These are phyloP conservation scores for Phaenicophaeus curvirostris DNA, from an alignment of 2,797 vertebrate species.

Conservation along the genomic window DNA sequence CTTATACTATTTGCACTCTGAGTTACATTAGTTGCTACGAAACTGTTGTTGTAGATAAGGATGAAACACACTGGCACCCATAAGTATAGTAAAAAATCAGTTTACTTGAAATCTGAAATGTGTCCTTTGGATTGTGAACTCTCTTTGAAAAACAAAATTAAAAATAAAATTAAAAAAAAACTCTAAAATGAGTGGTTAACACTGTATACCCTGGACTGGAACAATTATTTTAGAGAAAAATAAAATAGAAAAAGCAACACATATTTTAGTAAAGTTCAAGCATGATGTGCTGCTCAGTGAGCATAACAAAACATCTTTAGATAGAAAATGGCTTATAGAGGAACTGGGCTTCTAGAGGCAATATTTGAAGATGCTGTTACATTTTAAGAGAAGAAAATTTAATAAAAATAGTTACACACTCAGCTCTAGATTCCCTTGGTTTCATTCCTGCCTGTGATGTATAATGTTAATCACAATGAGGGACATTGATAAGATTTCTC, in stretches of 20 bases:
- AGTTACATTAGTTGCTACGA: constrained; percentile 9
- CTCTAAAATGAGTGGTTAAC: not conserved
- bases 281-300: not conserved
- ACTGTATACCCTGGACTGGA: not conserved
- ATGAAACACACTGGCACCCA: not conserved
- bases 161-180: not conserved
- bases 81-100: not conserved
- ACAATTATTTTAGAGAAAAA: not conserved
- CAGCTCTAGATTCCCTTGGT: not conserved
- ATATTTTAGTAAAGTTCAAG: not conserved
- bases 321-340: not conserved
- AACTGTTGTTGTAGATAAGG: not conserved
- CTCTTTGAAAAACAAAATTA: not conserved
- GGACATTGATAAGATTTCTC: not conserved
- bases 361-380: not conserved
- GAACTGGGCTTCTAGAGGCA: not conserved
- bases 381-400: not conserved
- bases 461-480: not conserved
- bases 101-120: not conserved
- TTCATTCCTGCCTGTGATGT: not conserved
- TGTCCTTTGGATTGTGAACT: not conserved
- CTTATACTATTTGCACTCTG: not conserved
- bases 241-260: not conserved
- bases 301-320: not conserved
- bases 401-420: not conserved